These are phyloP conservation scores for Globicephala melas DNA, from an alignment of 2,113 vertebrate species.

Conservation along the genomic window DNA sequence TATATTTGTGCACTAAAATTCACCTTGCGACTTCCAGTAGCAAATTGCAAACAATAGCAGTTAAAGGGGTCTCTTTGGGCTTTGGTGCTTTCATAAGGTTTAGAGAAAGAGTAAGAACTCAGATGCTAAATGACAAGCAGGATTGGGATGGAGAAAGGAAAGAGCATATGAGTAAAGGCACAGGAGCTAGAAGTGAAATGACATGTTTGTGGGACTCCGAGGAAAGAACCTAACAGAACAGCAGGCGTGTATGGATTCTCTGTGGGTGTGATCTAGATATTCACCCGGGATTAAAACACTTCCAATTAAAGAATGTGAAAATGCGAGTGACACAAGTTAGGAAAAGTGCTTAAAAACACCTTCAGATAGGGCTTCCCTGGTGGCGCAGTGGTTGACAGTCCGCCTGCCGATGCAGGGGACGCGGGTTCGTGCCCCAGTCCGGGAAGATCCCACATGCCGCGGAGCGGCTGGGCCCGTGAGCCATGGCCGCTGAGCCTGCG, in stretches of 20 bases:
- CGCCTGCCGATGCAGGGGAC: too few relatives aligned
- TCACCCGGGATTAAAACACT: background rate
- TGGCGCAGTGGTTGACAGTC: too few relatives aligned
- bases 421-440: too few relatives aligned
- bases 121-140: background rate
- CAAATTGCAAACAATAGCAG: slow-evolving; percentile 61
- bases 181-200: background rate
- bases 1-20: slow-evolving; percentile 39
- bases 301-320: background rate
- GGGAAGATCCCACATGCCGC: too few relatives aligned
- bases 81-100: background rate
- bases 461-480: too few relatives aligned
- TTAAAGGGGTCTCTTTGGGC: background rate
- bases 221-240: background rate
- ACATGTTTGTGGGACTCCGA: background rate
- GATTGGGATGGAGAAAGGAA: background rate
- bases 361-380: background rate
- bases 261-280: background rate
- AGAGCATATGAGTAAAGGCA: background rate
- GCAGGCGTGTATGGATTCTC: background rate
- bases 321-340: background rate
- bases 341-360: background rate
- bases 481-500: too few relatives aligned
- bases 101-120: background rate
- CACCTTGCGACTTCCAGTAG: slow-evolving; percentile 34